Evolutionary conservation across 2,888 invertebrate species (phyloP).

Genomic region (Ferdinandea cuprea): DNA sequence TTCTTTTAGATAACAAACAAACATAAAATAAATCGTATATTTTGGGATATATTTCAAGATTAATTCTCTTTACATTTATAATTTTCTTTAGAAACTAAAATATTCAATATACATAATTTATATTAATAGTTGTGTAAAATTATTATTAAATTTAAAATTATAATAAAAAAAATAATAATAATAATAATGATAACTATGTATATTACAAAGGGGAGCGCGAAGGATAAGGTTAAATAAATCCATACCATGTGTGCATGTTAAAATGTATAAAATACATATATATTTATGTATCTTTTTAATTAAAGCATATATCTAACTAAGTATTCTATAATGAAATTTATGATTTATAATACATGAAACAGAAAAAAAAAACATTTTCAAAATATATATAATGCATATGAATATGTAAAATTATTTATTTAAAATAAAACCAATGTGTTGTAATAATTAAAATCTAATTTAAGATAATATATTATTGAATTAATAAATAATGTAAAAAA

Average conservation of each 20-base stretch:
- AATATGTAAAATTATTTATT: too few species aligned
- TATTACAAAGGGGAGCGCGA: conserved; percentile 40
- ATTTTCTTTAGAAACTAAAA: conserved; percentile 14
- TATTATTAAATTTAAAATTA: conserved; percentile 6
- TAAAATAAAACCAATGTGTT: conserved; percentile 4
- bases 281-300: not conserved
- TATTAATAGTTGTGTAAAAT: conserved; percentile 41
- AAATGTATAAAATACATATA: conserved; percentile 19
- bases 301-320: too few species aligned
- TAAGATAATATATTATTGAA: conserved; percentile 8
- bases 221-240: conserved; percentile 39
- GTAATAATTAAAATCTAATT: conserved; percentile 7
- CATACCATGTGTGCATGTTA: conserved; percentile 40
- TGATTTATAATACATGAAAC: too few species aligned
- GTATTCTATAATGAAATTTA: too few species aligned
- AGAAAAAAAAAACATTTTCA: too few species aligned
- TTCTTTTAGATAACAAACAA: conserved; percentile 61
- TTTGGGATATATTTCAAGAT: conserved; percentile 14
- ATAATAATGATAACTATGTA: conserved; percentile 38
- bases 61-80: not conserved
- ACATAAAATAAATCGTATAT: conserved; percentile 32
- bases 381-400: too few species aligned
- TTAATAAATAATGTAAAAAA: conserved; percentile 65
- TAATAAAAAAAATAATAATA: conserved; percentile 42
- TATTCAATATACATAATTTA: conserved; percentile 56